Evolutionary conservation across 2,113 vertebrate genomes (phyloP).

Genomic region (Myodes glareolus): DNA sequence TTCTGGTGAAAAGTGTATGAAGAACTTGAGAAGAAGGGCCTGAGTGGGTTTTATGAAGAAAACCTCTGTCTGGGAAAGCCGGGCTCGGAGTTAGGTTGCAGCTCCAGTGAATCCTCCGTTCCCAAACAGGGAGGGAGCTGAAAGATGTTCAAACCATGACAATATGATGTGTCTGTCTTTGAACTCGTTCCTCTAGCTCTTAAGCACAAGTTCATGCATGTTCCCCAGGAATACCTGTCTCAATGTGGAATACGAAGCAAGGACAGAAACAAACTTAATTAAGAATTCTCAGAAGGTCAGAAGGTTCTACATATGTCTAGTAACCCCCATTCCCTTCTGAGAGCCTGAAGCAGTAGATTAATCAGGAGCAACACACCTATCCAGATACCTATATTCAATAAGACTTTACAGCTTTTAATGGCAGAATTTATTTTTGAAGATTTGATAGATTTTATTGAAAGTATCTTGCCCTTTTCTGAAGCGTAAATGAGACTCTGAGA

Average conservation of each 20-base stretch:
- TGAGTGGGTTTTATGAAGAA: slow-evolving; percentile 88
- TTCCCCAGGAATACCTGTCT: not conserved
- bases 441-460: not conserved
- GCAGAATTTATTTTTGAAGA: not conserved
- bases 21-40: slow-evolving; percentile 90
- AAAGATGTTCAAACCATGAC: slow-evolving; percentile 84
- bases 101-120: slow-evolving; percentile 76
- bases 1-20: slow-evolving; percentile 87
- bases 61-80: slow-evolving; percentile 87
- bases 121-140: slow-evolving; percentile 82
- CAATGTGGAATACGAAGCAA: not conserved
- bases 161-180: slow-evolving; percentile 69
- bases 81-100: slow-evolving; percentile 84
- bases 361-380: not conserved
- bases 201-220: not conserved
- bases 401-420: not conserved
- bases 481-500: not conserved
- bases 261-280: slow-evolving; percentile 31
- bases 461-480: slow-evolving; percentile 3
- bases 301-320: not conserved
- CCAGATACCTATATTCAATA: not conserved
- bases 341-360: not conserved
- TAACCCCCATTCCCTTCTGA: not conserved
- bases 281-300: not conserved
- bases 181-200: slow-evolving; percentile 63